These are phyloP conservation scores for Harpagifer antarcticus DNA, from an alignment of 2,797 vertebrate species.

Conservation along the genomic window DNA sequence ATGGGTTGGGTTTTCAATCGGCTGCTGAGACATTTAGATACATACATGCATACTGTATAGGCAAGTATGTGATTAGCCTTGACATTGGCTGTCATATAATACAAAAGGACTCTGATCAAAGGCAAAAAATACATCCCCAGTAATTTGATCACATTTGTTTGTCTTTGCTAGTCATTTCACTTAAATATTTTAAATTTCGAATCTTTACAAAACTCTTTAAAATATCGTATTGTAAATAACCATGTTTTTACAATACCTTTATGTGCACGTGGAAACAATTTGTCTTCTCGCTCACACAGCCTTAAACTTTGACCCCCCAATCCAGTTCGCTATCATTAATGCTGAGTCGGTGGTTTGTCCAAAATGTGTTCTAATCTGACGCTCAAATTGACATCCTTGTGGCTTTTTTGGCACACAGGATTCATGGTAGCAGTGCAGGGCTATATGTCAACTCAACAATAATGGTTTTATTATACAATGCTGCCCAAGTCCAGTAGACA, in stretches of 20 bases:
- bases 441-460: conserved; percentile 71
- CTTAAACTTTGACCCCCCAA: conserved; percentile 49
- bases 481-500: conserved; percentile 63
- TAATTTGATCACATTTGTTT: background rate
- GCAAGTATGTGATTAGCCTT: background rate
- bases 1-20: background rate
- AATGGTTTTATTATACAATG: conserved; percentile 79
- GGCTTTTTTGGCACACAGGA: conserved; percentile 52
- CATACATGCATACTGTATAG: background rate
- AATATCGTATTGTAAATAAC: background rate
- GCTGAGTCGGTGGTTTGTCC: conserved; percentile 60
- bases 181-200: background rate
- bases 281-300: conserved; percentile 24
- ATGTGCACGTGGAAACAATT: conserved; percentile 11
- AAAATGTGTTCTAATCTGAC: conserved; percentile 62
- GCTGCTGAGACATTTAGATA: background rate
- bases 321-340: conserved; percentile 45
- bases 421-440: conserved; percentile 53
- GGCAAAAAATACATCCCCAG: background rate
- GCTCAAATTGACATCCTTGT: conserved; percentile 61
- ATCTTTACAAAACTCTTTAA: background rate
- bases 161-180: background rate
- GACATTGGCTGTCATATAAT: background rate
- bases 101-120: background rate
- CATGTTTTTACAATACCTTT: background rate